Conservation (phyloP, 2,113 vertebrate genomes). For the Notechis scutatus region DNA sequence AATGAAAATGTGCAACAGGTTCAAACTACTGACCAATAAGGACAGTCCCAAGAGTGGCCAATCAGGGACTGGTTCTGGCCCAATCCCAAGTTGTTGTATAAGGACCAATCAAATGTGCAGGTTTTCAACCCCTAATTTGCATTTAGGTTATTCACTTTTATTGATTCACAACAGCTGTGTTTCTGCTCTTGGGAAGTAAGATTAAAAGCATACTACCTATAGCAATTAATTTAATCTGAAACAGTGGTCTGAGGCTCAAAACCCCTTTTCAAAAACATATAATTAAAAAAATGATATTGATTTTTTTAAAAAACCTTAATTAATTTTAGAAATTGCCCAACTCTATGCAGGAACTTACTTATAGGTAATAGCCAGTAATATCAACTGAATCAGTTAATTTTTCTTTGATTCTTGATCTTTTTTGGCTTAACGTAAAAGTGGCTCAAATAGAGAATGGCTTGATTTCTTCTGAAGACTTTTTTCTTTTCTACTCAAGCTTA, state of each 20-base stretch:
- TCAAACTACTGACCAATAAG: too few species aligned
- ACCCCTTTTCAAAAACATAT: background rate
- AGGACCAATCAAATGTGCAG: too few species aligned
- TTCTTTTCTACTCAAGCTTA: background rate
- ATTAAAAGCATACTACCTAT: background rate
- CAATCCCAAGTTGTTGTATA: too few species aligned
- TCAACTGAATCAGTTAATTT: background rate
- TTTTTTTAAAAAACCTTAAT: background rate
- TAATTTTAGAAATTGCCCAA: background rate
- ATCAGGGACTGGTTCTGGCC: too few species aligned
- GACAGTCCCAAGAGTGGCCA: too few species aligned
- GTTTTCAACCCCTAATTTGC: too few species aligned
- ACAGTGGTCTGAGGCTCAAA: background rate
- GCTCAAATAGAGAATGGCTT: background rate
- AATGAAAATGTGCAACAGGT: too few species aligned
- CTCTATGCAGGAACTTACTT: background rate
- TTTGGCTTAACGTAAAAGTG: background rate
- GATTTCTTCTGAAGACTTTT: background rate
- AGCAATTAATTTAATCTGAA: background rate
- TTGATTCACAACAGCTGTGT: too few species aligned
- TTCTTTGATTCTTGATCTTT: background rate
- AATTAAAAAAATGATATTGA: background rate
- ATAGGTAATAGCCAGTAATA: background rate
- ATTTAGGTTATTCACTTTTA: too few species aligned
- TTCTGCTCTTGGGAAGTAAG: background rate